These are phyloP conservation scores for Pyrrhia umbra DNA, from an alignment of 2,888 invertebrate species.

Conservation along the genomic window DNA sequence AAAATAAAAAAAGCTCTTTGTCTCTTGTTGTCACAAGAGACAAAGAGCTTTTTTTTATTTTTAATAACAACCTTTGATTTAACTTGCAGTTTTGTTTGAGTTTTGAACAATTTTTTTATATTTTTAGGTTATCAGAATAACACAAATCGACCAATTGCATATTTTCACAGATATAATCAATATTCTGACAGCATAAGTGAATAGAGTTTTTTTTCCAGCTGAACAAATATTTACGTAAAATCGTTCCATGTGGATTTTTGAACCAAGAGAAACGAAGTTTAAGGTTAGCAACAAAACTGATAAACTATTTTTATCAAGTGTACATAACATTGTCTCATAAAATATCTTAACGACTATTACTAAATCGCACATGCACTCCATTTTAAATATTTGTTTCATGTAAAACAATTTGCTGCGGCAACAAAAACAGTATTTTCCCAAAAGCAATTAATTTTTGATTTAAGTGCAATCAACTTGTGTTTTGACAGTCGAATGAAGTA, in stretches of 20 bases:
- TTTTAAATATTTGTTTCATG: conserved; percentile 42
- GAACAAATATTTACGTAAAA: conserved; percentile 36
- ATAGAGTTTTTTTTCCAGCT: conserved; percentile 26
- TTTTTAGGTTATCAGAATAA: not conserved
- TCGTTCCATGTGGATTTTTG: conserved; percentile 1
- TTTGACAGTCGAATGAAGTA: conserved; percentile 27
- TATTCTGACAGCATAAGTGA: conserved; percentile 11
- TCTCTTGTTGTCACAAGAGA: too few relatives aligned
- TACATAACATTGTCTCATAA: conserved; percentile 34
- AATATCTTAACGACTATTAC: conserved; percentile 34
- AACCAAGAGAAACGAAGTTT: conserved; percentile 44
- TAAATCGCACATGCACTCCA: conserved; percentile 17
- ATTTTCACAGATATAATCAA: not conserved
- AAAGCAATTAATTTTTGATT: conserved; percentile 37
- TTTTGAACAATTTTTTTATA: too few relatives aligned
- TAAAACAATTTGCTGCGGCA: conserved; percentile 12
- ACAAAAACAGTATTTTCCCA: conserved; percentile 28
- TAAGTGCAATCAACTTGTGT: conserved; percentile 41
- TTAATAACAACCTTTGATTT: too few relatives aligned
- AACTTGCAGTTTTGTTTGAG: too few relatives aligned
- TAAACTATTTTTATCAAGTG: conserved; percentile 39
- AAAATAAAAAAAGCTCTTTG: not conserved
- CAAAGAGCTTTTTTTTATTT: too few relatives aligned
- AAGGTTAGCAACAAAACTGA: conserved; percentile 45
- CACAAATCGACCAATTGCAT: not conserved